Evolutionary conservation across 2,113 vertebrate species (phyloP).

Genomic region (Baryphthengus martii): DNA sequence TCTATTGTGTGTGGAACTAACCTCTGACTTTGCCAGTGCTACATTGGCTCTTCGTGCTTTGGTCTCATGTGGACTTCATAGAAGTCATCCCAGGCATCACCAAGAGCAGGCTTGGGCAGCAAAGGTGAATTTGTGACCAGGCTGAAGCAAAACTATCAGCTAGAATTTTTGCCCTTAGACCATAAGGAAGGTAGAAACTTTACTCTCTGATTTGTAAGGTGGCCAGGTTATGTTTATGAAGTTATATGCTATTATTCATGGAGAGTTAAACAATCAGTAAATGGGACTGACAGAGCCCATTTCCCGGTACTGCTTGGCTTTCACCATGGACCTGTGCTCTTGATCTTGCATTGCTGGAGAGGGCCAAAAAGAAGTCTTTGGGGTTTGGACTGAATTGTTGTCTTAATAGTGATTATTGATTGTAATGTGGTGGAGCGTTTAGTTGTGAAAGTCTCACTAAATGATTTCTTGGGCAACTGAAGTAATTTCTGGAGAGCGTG

Average conservation of each 20-base stretch:
- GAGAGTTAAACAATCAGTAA: not conserved
- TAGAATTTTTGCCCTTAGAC: not conserved
- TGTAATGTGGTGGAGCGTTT: not conserved
- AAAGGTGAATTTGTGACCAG: not conserved
- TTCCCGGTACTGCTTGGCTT: not conserved
- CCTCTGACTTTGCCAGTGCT: not conserved
- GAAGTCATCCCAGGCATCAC: not conserved
- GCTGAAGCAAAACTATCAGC: not conserved
- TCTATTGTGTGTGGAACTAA: not conserved
- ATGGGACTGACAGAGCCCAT: not conserved
- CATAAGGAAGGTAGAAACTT: not conserved
- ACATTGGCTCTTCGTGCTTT: not conserved
- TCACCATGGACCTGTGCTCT: fast-evolving
- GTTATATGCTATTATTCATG: not conserved
- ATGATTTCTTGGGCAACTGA: not conserved
- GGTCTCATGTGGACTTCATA: fast-evolving
- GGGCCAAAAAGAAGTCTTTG: not conserved
- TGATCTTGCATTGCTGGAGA: not conserved
- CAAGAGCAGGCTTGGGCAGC: not conserved
- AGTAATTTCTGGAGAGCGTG: not conserved
- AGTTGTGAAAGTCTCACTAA: not conserved
- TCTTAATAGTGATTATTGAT: not conserved
- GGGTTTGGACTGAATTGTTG: not conserved
- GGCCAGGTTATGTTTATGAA: not conserved
- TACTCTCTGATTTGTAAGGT: not conserved